These are phyloP conservation scores for Tiaroga cobitis DNA, from an alignment of 2,797 vertebrate genomes.

Conservation along the genomic window DNA sequence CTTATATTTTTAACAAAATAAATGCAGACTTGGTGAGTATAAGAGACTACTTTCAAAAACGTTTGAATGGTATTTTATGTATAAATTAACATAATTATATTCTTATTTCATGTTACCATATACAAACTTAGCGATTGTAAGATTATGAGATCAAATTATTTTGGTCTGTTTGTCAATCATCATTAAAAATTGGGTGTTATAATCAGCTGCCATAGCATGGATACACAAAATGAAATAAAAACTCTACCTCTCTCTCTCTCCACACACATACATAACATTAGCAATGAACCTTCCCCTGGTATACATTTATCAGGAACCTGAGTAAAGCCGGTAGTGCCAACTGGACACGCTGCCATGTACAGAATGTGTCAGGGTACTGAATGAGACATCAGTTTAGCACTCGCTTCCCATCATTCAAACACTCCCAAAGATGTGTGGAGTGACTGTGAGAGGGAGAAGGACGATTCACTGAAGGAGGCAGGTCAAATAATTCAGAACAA, in stretches of 20 bases:
- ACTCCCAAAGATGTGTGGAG: neutral
- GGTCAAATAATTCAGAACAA: conserved; percentile 50
- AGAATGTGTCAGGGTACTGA: conserved; percentile 52
- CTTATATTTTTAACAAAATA: neutral
- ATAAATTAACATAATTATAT: no score
- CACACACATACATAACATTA: neutral
- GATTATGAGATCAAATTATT: neutral
- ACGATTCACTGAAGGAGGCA: conserved; percentile 37
- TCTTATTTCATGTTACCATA: neutral
- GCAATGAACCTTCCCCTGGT: neutral
- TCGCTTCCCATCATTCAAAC: neutral
- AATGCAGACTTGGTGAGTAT: neutral
- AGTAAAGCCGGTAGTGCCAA: conserved; percentile 40
- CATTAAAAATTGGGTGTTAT: neutral
- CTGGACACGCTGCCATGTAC: conserved; percentile 44
- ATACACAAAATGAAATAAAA: neutral
- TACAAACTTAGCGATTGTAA: neutral
- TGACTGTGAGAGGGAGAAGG: conserved; percentile 18
- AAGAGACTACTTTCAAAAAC: neutral
- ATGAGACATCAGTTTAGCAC: conserved; percentile 46
- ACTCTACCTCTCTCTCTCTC: neutral
- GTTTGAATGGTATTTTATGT: neutral
- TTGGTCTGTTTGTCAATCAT: neutral
- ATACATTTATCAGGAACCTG: conserved; percentile 15
- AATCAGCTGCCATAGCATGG: neutral